A percentile compares a stretch with the other conserved stretches of the same genome.
Conservation (phyloP, 2,797 vertebrate species). For the Sarcophilus harrisii region DNA sequence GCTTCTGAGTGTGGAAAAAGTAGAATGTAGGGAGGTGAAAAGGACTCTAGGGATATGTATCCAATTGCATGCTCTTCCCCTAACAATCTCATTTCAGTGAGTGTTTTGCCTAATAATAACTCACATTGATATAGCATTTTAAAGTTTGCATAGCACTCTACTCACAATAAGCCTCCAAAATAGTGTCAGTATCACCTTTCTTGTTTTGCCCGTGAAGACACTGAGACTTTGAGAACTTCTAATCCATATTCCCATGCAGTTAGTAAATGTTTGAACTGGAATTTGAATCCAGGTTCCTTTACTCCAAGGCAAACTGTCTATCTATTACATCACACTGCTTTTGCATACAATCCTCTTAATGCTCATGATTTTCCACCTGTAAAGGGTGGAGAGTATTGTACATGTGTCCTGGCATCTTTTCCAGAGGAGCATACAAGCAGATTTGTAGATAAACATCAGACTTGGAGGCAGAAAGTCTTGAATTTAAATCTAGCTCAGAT, state of each 20-base stretch:
- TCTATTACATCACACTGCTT: neutral
- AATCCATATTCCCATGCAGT: neutral
- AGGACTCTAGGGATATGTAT: constrained; percentile 26
- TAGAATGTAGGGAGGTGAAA: neutral
- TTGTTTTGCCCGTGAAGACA: constrained; percentile 15
- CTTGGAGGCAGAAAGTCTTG: neutral
- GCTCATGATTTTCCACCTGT: neutral
- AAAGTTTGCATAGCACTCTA: neutral
- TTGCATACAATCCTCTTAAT: neutral
- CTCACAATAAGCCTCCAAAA: neutral
- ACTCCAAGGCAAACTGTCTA: neutral
- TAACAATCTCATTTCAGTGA: neutral
- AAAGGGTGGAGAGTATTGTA: neutral
- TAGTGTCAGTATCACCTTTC: neutral
- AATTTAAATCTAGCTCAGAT: neutral
- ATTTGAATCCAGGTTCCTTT: neutral
- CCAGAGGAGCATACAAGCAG: neutral
- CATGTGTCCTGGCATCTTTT: neutral
- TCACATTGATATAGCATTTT: neutral
- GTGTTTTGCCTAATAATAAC: neutral
- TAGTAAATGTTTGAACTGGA: neutral
- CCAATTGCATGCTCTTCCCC: constrained; percentile 6
- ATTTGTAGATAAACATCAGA: neutral
- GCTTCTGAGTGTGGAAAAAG: neutral
- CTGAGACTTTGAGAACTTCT: constrained; percentile 5